phyloP scores from a whole-genome alignment of 35 echinoderm and acorn worm species.

The Eucidaris tribuloides region DNA sequence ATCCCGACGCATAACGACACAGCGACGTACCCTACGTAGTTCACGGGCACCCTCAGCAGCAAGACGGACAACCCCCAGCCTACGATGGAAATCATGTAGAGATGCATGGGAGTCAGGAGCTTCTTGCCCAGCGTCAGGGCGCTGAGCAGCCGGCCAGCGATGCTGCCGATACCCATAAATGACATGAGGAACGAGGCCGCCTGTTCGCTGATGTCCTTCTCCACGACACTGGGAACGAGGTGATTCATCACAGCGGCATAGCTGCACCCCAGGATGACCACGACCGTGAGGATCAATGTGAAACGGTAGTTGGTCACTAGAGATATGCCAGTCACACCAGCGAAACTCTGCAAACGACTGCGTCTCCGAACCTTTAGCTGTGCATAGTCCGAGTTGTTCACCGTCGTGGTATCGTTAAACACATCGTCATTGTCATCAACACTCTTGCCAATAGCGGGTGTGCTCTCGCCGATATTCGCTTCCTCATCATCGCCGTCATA shows the following conservation, averaged over 20 bases:
- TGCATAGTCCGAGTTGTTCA: neutral
- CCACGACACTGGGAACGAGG: neutral
- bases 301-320: neutral
- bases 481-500: neutral
- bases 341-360: conserved; percentile 1
- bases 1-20: neutral
- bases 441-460: too few species aligned
- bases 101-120: neutral
- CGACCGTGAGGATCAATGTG: neutral
- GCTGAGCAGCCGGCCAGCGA: neutral
- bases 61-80: conserved; percentile 3
- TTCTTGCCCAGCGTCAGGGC: neutral
- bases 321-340: neutral
- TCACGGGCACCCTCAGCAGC: neutral
- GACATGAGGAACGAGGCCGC: conserved; percentile 14
- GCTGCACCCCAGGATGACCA: neutral
- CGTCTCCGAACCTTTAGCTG: neutral
- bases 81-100: neutral
- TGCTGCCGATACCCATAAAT: neutral
- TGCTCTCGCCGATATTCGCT: neutral
- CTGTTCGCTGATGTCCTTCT: conserved; percentile 2
- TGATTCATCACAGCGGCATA: neutral
- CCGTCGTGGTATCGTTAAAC: neutral
- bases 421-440: neutral
- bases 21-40: neutral